These are phyloP conservation scores for Napeogenes inachia DNA, from an alignment of 2,888 invertebrate species.

Conservation along the genomic window DNA sequence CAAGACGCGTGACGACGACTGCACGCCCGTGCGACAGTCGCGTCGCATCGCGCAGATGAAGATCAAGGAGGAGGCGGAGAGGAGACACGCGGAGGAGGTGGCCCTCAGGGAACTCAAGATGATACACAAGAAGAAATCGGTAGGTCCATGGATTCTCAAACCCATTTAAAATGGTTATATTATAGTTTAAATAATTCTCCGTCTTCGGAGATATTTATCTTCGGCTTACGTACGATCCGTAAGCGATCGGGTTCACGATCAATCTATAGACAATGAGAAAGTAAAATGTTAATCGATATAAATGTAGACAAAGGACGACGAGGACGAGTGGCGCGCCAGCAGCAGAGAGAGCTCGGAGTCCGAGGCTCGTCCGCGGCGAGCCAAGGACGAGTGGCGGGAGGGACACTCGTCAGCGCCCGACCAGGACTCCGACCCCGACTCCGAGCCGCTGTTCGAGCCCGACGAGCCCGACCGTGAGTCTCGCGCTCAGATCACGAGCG, in stretches of 20 bases:
- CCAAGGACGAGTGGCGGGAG: conserved; percentile 44
- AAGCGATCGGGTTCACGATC: no score
- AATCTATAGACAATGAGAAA: neutral
- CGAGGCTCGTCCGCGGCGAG: conserved; percentile 28
- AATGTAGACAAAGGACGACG: conserved; percentile 51
- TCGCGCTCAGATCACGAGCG: no score
- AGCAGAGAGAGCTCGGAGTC: conserved; percentile 46
- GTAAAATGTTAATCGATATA: neutral
- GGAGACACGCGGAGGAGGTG: conserved; percentile 85
- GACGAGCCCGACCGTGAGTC: conserved; percentile 58
- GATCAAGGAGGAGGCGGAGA: conserved; percentile 90
- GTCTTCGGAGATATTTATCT: no score
- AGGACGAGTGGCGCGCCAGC: conserved; percentile 64
- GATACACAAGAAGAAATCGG: conserved; percentile 76
- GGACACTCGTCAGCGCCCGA: conserved; percentile 62
- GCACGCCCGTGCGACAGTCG: conserved; percentile 83
- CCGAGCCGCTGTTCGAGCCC: conserved; percentile 61
- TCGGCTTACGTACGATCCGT: no score
- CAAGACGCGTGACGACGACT: conserved; percentile 49
- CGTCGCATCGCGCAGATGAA: conserved; percentile 91
- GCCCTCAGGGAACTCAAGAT: conserved; percentile 81
- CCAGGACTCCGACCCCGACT: conserved; percentile 61
- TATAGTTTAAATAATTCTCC: no score
- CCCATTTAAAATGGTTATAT: no score
- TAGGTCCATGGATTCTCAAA: neutral